Evolutionary conservation across 1,140 invertebrate species (phyloP).

Genomic region (Dendroctonus valens): DNA sequence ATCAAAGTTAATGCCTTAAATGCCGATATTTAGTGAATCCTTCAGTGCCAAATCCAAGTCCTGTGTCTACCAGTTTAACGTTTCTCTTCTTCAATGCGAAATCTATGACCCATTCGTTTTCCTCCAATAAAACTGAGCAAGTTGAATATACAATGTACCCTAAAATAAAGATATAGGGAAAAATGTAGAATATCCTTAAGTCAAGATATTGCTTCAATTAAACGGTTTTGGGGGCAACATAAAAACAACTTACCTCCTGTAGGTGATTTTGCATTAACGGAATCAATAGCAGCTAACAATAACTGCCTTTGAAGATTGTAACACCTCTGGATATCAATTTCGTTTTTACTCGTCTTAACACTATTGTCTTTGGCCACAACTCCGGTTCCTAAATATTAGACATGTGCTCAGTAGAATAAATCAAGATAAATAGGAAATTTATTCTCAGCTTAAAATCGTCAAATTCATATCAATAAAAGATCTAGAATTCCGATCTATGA

Average conservation of each 20-base stretch:
- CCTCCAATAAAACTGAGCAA: constrained; percentile 96
- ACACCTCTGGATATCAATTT: constrained; percentile 87
- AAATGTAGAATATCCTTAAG: background rate
- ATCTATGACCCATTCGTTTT: constrained; percentile 97
- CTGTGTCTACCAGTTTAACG: constrained; percentile 92
- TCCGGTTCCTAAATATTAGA: constrained; percentile 68
- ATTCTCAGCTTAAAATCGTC: too few species aligned
- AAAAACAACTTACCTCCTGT: constrained; percentile 66
- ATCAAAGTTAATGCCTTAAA: constrained; percentile 23
- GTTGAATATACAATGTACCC: constrained; percentile 95
- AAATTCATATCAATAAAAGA: too few species aligned
- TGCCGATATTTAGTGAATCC: constrained; percentile 90
- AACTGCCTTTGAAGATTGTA: constrained; percentile 92
- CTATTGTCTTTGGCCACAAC: constrained; percentile 97
- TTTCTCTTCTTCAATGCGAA: constrained; percentile 92
- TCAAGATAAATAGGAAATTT: too few species aligned
- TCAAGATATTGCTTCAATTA: too few species aligned
- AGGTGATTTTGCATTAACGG: constrained; percentile 86
- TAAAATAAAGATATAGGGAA: background rate
- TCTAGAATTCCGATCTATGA: too few species aligned
- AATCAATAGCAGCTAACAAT: constrained; percentile 94
- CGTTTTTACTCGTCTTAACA: constrained; percentile 92
- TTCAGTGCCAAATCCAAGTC: constrained; percentile 92
- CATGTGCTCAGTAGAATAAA: background rate
- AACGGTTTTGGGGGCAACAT: background rate